phyloP scores from a whole-genome alignment of 2,888 invertebrate species.

The Chaitophorus viminalis region DNA sequence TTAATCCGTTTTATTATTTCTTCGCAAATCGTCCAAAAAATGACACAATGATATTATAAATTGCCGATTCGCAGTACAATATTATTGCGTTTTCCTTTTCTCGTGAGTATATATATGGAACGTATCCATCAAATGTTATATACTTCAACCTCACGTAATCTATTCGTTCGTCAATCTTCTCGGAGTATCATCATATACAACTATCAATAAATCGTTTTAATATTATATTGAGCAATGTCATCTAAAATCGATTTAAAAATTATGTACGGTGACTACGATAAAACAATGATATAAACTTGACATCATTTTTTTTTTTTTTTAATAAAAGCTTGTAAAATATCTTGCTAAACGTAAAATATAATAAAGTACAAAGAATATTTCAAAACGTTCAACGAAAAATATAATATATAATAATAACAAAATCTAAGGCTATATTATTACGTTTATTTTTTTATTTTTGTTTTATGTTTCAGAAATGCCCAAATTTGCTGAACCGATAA shows the following conservation, averaged over 20 bases:
- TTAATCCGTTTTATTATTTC: neutral
- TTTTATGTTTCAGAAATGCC: slow-evolving; percentile 65
- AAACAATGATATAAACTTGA: neutral
- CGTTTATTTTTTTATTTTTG: slow-evolving; percentile 28
- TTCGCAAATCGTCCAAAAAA: neutral
- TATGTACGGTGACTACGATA: neutral
- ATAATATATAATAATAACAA: neutral
- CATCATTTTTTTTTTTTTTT: neutral
- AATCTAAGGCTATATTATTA: neutral
- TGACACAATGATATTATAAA: neutral
- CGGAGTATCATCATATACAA: too few species aligned
- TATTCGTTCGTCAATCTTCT: slow-evolving; percentile 24
- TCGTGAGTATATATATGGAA: too few species aligned
- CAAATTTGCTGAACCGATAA: slow-evolving; percentile 81
- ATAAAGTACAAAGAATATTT: neutral
- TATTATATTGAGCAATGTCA: neutral
- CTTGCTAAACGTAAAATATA: neutral
- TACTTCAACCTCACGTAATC: neutral
- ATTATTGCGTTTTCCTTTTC: neutral
- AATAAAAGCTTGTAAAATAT: neutral
- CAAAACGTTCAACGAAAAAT: neutral
- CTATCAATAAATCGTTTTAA: slow-evolving; percentile 36
- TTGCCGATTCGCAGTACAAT: neutral
- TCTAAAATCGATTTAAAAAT: slow-evolving; percentile 21
- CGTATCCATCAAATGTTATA: neutral